Evolutionary conservation across 2,888 invertebrate species (phyloP).

Genomic region (Drosophila gaucha): DNA sequence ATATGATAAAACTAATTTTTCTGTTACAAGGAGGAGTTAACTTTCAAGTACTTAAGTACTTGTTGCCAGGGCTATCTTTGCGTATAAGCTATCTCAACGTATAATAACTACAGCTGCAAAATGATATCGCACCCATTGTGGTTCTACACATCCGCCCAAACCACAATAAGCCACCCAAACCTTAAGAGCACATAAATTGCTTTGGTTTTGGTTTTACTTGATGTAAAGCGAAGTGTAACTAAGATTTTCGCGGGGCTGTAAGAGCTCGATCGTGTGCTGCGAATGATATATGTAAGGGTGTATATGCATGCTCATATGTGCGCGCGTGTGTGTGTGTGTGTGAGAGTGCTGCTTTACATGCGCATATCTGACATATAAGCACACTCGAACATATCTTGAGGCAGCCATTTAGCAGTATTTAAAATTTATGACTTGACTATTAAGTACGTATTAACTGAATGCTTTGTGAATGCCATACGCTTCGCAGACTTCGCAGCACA

Average conservation of each 20-base stretch:
- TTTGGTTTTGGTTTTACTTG: conserved; percentile 7
- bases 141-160: neutral
- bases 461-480: conserved; percentile 67
- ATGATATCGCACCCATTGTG: conserved; percentile 3
- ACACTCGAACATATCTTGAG: conserved; percentile 70
- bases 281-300: conserved; percentile 59
- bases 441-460: conserved; percentile 79
- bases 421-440: conserved; percentile 82
- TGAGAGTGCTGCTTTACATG: conserved; percentile 60
- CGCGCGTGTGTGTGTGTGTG: conserved; percentile 10
- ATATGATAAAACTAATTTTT: too few species aligned
- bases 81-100: neutral
- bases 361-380: conserved; percentile 57
- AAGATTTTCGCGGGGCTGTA: conserved; percentile 60
- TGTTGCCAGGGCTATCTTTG: too few species aligned
- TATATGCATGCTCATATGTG: conserved; percentile 4
- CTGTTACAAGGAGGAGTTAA: too few species aligned
- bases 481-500: conserved; percentile 33
- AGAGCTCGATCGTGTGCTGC: conserved; percentile 56
- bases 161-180: conserved; percentile 8
- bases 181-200: conserved; percentile 19
- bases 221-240: conserved; percentile 27
- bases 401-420: conserved; percentile 76
- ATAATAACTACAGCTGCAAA: neutral
- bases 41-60: too few species aligned